A percentile compares a stretch with the other conserved stretches of the same genome.
phyloP scores from a whole-genome alignment of 2,113 vertebrate species.

The Delphinus delphis region DNA sequence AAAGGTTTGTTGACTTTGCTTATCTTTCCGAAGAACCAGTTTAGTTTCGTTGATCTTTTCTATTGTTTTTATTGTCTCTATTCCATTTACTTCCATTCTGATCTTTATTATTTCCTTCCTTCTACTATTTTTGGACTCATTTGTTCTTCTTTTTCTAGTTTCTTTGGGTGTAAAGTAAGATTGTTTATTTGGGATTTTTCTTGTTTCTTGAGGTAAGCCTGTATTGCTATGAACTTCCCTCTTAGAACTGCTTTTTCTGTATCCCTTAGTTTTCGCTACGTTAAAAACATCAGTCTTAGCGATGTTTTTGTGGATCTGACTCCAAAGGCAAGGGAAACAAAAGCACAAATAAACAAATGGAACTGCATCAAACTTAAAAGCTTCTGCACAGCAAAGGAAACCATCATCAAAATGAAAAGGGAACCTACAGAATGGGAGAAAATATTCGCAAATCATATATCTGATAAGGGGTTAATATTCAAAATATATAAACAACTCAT shows the following conservation, averaged over 20 bases:
- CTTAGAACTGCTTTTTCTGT: neutral
- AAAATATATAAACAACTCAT: neutral
- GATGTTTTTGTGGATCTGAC: neutral
- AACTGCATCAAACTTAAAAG: neutral
- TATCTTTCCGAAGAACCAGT: neutral
- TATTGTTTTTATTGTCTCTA: neutral
- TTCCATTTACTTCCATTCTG: neutral
- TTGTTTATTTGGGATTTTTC: neutral
- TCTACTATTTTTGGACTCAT: neutral
- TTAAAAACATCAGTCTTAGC: neutral
- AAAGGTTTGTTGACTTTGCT: neutral
- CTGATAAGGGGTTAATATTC: neutral
- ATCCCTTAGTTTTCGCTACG: neutral
- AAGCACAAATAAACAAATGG: neutral
- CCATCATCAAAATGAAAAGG: neutral
- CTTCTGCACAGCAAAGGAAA: neutral
- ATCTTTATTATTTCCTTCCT: neutral
- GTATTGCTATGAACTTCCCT: neutral
- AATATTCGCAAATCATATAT: neutral
- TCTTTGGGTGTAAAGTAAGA: neutral
- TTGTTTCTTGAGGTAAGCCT: neutral
- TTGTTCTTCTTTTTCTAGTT: neutral
- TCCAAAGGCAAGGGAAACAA: neutral
- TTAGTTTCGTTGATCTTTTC: neutral
- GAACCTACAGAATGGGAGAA: neutral